phyloP scores from a whole-genome alignment of 2,888 invertebrate genomes.

The Eupithecia vulgata region DNA sequence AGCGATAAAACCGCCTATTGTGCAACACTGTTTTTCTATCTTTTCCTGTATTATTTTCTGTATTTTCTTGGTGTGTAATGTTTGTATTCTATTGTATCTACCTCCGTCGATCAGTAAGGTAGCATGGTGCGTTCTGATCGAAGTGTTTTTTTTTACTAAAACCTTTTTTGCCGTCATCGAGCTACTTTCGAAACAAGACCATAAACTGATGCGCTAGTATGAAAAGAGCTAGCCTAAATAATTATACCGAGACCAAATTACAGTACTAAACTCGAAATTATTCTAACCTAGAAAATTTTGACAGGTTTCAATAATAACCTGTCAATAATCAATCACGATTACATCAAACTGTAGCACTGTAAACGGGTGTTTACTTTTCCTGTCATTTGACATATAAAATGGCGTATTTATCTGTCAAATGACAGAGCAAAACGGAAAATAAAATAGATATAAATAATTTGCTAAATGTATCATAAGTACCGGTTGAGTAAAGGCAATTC shows the following conservation, averaged over 20 bases:
- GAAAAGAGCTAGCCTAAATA: neutral
- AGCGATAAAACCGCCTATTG: too few relatives aligned
- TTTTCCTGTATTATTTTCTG: too few relatives aligned
- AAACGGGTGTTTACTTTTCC: neutral
- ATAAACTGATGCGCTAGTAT: neutral
- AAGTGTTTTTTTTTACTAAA: neutral
- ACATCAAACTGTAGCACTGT: neutral
- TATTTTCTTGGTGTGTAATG: too few relatives aligned
- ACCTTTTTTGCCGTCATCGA: neutral
- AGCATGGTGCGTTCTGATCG: neutral
- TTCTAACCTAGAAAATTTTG: neutral
- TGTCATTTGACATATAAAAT: neutral
- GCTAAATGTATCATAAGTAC: constrained; percentile 17
- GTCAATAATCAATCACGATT: neutral
- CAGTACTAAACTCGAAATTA: neutral
- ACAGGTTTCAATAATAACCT: neutral
- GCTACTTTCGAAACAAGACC: neutral
- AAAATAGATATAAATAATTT: constrained; percentile 8
- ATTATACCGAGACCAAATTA: neutral
- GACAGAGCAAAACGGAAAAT: neutral
- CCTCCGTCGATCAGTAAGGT: too few relatives aligned
- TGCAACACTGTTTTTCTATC: too few relatives aligned
- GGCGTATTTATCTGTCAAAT: constrained; percentile 4
- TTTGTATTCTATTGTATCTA: too few relatives aligned
- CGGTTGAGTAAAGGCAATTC: constrained; percentile 2